Conservation (phyloP, 2,888 invertebrate genomes). For the Drosophila rellima region DNA sequence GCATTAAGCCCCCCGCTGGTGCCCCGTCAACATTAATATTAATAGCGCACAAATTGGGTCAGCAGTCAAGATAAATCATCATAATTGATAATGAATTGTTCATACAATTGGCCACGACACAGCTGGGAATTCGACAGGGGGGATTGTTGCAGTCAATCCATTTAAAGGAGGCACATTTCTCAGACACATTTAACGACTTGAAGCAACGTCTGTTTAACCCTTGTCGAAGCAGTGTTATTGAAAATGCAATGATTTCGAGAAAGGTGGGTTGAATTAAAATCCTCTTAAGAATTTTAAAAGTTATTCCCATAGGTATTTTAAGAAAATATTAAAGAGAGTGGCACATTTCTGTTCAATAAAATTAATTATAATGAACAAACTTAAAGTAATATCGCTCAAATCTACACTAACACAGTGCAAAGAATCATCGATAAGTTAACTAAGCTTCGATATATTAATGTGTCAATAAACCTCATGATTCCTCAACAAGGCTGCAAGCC, state of each 20-base stretch:
- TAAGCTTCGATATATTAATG: too few relatives aligned
- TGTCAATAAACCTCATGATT: too few relatives aligned
- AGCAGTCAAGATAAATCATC: constrained; percentile 77
- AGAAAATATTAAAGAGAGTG: background rate
- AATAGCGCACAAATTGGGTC: constrained; percentile 76
- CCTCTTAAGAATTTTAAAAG: background rate
- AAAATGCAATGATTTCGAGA: background rate
- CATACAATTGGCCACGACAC: constrained; percentile 51
- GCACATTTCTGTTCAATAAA: background rate
- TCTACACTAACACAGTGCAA: too few relatives aligned
- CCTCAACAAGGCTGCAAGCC: too few relatives aligned
- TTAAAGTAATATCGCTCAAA: too few relatives aligned
- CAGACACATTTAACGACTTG: constrained; percentile 11
- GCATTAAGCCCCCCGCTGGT: background rate
- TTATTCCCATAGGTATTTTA: background rate
- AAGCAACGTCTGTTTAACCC: background rate
- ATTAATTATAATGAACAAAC: too few relatives aligned
- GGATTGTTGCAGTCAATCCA: constrained; percentile 16
- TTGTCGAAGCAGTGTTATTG: constrained; percentile 6
- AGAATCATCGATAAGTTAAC: too few relatives aligned
- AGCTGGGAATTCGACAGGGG: constrained; percentile 31
- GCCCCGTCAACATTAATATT: constrained; percentile 68
- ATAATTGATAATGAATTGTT: constrained; percentile 81
- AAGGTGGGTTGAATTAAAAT: background rate
- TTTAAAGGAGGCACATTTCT: constrained; percentile 38